These are phyloP conservation scores for Andrena dorsata DNA, from an alignment of 2,888 invertebrate species.

Conservation along the genomic window DNA sequence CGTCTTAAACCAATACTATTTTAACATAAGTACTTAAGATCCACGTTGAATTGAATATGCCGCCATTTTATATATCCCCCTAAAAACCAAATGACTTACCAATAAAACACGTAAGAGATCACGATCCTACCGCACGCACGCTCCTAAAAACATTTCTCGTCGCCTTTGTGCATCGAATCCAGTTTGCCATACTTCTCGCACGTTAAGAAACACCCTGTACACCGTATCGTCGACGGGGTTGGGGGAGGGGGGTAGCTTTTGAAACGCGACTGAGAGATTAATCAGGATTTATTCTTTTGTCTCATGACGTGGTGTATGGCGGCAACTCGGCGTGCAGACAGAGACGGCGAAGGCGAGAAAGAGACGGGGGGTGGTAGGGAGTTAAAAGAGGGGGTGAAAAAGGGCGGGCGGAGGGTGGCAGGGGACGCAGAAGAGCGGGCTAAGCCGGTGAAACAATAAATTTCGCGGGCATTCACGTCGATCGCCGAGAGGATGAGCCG, in stretches of 20 bases:
- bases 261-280: conserved; percentile 81
- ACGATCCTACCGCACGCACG: neutral
- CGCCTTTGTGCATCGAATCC: neutral
- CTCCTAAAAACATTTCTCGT: conserved; percentile 2
- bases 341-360: conserved; percentile 28
- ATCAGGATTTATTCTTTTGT: conserved; percentile 84
- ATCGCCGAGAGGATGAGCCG: conserved; percentile 79
- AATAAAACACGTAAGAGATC: no score
- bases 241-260: conserved; percentile 63
- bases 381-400: conserved; percentile 14
- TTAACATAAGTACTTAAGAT: no score
- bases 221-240: conserved; percentile 31
- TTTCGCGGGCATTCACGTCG: conserved; percentile 81
- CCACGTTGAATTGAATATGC: no score
- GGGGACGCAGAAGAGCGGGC: conserved; percentile 70
- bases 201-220: conserved; percentile 47
- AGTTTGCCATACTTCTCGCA: conserved; percentile 6
- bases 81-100: no score
- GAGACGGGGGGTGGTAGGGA: conserved; percentile 19
- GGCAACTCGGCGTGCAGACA: conserved; percentile 33
- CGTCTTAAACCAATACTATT: no score
- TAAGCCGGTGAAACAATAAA: conserved; percentile 84
- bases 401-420: conserved; percentile 16
- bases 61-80: no score
- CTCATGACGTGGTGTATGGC: conserved; percentile 65